A percentile compares a stretch with the other conserved stretches of the same genome.
phyloP scores from a whole-genome alignment of 2,113 vertebrate genomes.

The Marmota monax region DNA sequence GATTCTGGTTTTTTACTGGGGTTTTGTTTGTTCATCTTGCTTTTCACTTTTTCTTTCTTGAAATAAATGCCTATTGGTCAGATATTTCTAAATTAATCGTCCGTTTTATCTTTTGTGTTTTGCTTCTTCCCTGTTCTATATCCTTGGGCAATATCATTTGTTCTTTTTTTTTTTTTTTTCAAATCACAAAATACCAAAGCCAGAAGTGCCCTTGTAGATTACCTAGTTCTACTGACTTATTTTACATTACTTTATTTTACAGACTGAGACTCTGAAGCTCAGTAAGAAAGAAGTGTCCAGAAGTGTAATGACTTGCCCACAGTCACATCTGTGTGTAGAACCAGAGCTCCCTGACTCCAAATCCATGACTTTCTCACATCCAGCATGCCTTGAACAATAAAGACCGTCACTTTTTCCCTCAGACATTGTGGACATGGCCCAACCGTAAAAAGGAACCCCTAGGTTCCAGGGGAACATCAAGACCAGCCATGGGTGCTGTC shows the following conservation, averaged over 20 bases:
- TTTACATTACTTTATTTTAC: not conserved
- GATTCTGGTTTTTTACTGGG: not conserved
- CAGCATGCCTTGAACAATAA: not conserved
- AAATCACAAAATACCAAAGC: not conserved
- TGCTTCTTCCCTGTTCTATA: not conserved
- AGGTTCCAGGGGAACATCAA: not conserved
- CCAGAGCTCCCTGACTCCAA: not conserved
- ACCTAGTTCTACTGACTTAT: not conserved
- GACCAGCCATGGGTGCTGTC: not conserved
- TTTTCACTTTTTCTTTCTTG: not conserved
- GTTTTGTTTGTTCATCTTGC: not conserved
- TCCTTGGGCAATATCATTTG: not conserved
- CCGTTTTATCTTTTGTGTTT: not conserved
- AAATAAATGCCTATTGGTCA: not conserved
- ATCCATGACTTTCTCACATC: not conserved
- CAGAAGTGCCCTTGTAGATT: not conserved
- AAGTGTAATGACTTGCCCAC: not conserved
- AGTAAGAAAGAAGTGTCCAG: not conserved
- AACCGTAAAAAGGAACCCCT: not conserved
- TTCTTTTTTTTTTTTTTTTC: not conserved
- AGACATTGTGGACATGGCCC: not conserved
- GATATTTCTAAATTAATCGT: not conserved
- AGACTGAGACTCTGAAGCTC: not conserved
- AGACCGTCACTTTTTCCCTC: not conserved
- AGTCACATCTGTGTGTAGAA: not conserved